A percentile compares a stretch with the other conserved stretches of the same genome.
Evolutionary conservation across 2,113 vertebrate genomes (phyloP).

Genomic region (Boleophthalmus pectinirostris): DNA sequence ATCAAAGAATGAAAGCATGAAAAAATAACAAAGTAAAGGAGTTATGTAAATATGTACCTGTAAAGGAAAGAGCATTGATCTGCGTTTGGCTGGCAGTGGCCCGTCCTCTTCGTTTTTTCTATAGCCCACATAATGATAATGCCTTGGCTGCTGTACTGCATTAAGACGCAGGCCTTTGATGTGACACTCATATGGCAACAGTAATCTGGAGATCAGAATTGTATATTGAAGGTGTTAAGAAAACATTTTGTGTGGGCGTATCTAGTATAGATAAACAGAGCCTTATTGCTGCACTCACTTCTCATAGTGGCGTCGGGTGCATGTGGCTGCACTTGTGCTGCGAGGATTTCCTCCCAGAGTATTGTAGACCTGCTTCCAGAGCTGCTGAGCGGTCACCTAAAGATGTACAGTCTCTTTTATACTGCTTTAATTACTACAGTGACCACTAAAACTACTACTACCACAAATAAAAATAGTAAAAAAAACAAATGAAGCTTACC

Average conservation of each 20-base stretch:
- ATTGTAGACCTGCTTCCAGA: slow-evolving; percentile 84
- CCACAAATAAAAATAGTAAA: background rate
- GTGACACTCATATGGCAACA: slow-evolving; percentile 77
- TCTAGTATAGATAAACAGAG: background rate
- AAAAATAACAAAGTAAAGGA: background rate
- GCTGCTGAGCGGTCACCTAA: slow-evolving; percentile 78
- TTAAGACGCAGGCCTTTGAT: slow-evolving; percentile 60
- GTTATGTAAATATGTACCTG: slow-evolving; percentile 37
- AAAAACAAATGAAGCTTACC: slow-evolving; percentile 51
- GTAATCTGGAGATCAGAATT: slow-evolving; percentile 52
- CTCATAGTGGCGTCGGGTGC: slow-evolving; percentile 82
- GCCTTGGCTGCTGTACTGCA: slow-evolving; percentile 47
- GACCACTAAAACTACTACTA: background rate
- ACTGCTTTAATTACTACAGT: background rate
- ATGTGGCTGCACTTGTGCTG: slow-evolving; percentile 82
- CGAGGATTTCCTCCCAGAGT: slow-evolving; percentile 79
- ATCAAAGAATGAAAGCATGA: background rate
- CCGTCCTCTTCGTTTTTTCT: slow-evolving; percentile 40
- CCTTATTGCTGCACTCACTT: slow-evolving; percentile 60
- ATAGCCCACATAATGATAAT: slow-evolving; percentile 28
- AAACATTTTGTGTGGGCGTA: background rate
- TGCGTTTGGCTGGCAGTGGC: slow-evolving; percentile 49
- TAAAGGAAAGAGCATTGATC: slow-evolving; percentile 15
- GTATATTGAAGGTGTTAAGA: background rate
- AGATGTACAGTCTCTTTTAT: background rate